Evolutionary conservation across 2,888 invertebrate species (phyloP).

Genomic region (Euzetes globulus): DNA sequence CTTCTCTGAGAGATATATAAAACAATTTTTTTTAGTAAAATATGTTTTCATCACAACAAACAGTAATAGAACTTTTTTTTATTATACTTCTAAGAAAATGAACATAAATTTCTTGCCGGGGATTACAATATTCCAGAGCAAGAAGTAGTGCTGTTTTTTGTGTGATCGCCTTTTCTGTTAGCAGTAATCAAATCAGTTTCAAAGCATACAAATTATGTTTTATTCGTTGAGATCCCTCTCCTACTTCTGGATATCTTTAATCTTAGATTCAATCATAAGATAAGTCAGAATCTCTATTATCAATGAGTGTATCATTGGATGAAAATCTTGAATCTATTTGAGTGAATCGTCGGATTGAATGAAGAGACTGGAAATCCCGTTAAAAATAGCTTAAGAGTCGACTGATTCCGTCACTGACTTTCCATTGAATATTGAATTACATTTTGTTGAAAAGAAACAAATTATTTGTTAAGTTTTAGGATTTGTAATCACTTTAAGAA

Average conservation of each 20-base stretch:
- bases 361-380: not conserved
- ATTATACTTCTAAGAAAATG: not conserved
- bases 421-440: not conserved
- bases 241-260: not conserved
- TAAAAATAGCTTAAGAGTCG: not conserved
- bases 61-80: not conserved
- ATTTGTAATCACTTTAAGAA: not conserved
- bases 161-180: too few relatives aligned
- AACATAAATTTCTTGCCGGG: too few relatives aligned
- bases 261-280: not conserved
- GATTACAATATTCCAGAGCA: too few relatives aligned
- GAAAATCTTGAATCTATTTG: not conserved
- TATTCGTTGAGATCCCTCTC: too few relatives aligned
- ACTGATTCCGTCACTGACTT: not conserved
- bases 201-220: too few relatives aligned
- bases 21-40: not conserved
- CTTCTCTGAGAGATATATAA: not conserved
- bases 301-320: not conserved
- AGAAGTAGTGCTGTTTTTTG: too few relatives aligned
- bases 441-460: conserved; percentile 18
- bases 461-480: not conserved
- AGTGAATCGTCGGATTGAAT: not conserved
- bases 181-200: too few relatives aligned
- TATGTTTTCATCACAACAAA: too few relatives aligned
- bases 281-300: not conserved